Percentiles rank a stretch among this genome's conserved stretches.
These are phyloP conservation scores for Diplosoma virens DNA, from an alignment of 23 tunicate genomes.

Conservation along the genomic window DNA sequence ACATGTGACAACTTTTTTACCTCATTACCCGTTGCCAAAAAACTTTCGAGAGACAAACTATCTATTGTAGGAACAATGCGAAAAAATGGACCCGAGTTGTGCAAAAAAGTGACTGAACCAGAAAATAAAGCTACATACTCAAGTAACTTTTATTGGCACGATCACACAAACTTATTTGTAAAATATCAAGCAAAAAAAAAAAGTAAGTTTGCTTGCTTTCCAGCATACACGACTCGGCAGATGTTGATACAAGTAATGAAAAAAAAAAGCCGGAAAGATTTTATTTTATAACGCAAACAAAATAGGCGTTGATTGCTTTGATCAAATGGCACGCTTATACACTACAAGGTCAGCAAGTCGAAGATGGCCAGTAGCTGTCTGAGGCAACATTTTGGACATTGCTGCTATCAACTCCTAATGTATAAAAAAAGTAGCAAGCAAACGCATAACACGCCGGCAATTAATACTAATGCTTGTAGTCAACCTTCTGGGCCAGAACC, in stretches of 20 bases:
- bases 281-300: slow-evolving; percentile 3
- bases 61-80: too few species aligned
- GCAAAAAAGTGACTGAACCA: slow-evolving; percentile 12
- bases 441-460: too few species aligned
- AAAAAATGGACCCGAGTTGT: background rate
- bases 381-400: slow-evolving; percentile 8
- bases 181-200: background rate
- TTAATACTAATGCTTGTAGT: too few species aligned
- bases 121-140: background rate
- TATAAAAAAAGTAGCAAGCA: too few species aligned
- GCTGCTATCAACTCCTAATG: background rate
- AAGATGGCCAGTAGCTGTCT: slow-evolving; percentile 15
- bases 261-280: background rate
- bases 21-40: too few species aligned
- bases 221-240: background rate
- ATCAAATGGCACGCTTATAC: slow-evolving; percentile 3
- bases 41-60: too few species aligned
- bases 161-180: background rate
- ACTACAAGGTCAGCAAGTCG: slow-evolving; percentile 7
- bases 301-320: background rate
- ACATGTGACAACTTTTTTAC: too few species aligned
- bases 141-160: background rate
- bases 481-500: too few species aligned
- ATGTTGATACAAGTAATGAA: background rate
- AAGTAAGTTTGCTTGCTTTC: background rate